A percentile compares a stretch with the other conserved stretches of the same genome.
Evolutionary conservation across 1,140 invertebrate species (phyloP).

Genomic region (Drosophila rufa): DNA sequence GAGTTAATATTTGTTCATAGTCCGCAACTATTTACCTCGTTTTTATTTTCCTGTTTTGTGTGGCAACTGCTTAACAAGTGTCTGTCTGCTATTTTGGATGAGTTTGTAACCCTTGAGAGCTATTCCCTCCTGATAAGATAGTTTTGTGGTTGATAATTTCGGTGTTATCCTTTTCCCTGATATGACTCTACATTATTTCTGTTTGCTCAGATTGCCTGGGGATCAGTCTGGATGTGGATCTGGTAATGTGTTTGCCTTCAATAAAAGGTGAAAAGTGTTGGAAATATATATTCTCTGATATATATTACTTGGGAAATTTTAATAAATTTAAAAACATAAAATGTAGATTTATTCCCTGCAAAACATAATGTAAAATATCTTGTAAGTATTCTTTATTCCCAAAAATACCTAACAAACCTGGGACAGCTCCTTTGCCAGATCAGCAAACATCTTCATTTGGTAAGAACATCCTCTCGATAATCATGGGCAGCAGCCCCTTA

Average conservation of each 20-base stretch:
- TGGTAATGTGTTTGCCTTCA: slow-evolving; percentile 15
- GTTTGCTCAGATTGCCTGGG: slow-evolving; percentile 18
- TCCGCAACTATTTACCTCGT: slow-evolving; percentile 51
- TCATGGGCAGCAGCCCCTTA: slow-evolving; percentile 26
- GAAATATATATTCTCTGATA: background rate
- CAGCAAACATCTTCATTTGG: slow-evolving; percentile 51
- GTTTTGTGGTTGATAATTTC: slow-evolving; percentile 30
- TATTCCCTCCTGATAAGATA: slow-evolving; percentile 28
- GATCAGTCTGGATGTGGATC: background rate
- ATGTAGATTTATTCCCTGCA: background rate
- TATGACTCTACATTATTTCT: slow-evolving; percentile 6
- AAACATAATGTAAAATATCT: background rate
- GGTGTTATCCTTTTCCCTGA: slow-evolving; percentile 36
- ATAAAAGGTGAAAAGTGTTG: background rate
- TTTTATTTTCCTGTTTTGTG: slow-evolving; percentile 37
- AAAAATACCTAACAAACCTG: background rate
- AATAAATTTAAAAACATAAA: no score
- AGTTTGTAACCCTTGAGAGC: slow-evolving; percentile 40
- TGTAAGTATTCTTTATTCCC: no score
- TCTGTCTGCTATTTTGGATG: slow-evolving; percentile 45
- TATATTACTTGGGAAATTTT: background rate
- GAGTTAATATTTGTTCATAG: slow-evolving; percentile 64
- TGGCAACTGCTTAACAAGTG: slow-evolving; percentile 71
- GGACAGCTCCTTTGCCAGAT: slow-evolving; percentile 1
- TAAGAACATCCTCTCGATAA: slow-evolving; percentile 18